Evolutionary conservation across 2,113 vertebrate genomes (phyloP), one percentile per base, ranked within the genome.

Genomic region (Coracopsis vasa): DNA sequence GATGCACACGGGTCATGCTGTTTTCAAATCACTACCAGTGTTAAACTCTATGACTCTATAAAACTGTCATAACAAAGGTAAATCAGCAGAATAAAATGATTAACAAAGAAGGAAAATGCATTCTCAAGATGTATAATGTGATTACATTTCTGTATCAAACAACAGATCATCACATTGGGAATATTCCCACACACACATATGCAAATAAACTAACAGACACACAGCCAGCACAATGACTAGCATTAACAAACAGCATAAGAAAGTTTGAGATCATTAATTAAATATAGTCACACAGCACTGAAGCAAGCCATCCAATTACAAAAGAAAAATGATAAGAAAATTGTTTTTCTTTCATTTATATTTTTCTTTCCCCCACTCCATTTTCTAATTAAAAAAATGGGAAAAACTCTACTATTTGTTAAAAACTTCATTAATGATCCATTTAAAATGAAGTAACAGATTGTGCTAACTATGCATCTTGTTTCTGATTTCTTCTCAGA

Each of bases 221-320:
- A 16, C 2, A 28, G 83, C 70, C 79, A 67, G 72, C 53, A 91
- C 74, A 90, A 88, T 77, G 85, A 90, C 64, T 90, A 65, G 88
- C 60, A 74, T 92, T 94, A 86, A 86, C 62, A 89, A 96, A 92
- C 61, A 89, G 78, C 72, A 54, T 48, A 86, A 83, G 41, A 67
- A 87, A 88, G 47, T 94, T 80, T 91, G 80, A 94, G 83, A 82
- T 93, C 77, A 75, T 95, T 94, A 95, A 94, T 94, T 93, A 94
- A 92, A 96, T 75, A 92, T 33, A 95, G 86, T 67, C 61, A 75
- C 83, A 85, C n/a, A 69, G 73, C 56, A 80, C 58, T 65, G 88
- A 93, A 93, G 75, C 54, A 88, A 93, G 42, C 67, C 64, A 86
- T 81, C 39, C 79, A 80, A 93, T 87, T 90, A 90, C n/a, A 93